Percentiles rank a stretch among this genome's conserved stretches.
These are phyloP conservation scores for Troides oblongomaculatus DNA, from an alignment of 2,888 invertebrate species.

Conservation along the genomic window DNA sequence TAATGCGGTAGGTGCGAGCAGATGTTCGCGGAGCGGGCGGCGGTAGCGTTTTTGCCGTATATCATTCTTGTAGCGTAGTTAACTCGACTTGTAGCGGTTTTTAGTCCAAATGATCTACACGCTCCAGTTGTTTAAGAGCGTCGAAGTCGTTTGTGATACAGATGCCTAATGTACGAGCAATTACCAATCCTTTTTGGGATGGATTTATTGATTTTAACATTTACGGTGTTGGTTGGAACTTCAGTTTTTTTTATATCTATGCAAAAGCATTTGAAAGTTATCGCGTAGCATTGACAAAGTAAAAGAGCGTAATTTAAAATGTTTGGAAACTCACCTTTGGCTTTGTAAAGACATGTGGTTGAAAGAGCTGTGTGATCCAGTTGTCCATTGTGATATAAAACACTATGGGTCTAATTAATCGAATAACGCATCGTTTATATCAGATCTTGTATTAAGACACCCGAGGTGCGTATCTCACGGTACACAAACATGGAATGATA, in stretches of 20 bases:
- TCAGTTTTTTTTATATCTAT: not conserved
- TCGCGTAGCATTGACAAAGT: not conserved
- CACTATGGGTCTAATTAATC: conserved; percentile 5
- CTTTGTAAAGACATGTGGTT: conserved; percentile 61
- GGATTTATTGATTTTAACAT: not conserved
- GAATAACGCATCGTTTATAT: conserved; percentile 12
- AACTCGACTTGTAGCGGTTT: conserved; percentile 45
- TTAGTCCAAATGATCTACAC: conserved; percentile 30
- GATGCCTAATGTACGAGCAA: conserved; percentile 21
- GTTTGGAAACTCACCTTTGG: conserved; percentile 56
- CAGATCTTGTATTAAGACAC: conserved; percentile 8
- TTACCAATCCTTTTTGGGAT: conserved; percentile 4
- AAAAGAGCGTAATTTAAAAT: not conserved
- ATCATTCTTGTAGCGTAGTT: conserved; percentile 62
- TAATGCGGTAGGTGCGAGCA: conserved; percentile 73
- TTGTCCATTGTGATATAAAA: conserved; percentile 57
- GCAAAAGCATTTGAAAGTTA: not conserved
- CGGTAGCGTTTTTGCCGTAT: conserved; percentile 66
- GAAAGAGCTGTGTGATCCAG: conserved; percentile 75
- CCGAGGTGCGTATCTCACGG: conserved; percentile 60
- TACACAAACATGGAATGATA: conserved; percentile 61
- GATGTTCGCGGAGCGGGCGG: conserved; percentile 56
- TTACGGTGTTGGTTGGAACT: not conserved
- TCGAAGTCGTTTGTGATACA: conserved; percentile 32
- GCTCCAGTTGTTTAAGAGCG: conserved; percentile 32